A percentile compares a stretch with the other conserved stretches of the same genome.
Conservation (phyloP, 2,113 vertebrate genomes). For the Ciconia maguari region DNA sequence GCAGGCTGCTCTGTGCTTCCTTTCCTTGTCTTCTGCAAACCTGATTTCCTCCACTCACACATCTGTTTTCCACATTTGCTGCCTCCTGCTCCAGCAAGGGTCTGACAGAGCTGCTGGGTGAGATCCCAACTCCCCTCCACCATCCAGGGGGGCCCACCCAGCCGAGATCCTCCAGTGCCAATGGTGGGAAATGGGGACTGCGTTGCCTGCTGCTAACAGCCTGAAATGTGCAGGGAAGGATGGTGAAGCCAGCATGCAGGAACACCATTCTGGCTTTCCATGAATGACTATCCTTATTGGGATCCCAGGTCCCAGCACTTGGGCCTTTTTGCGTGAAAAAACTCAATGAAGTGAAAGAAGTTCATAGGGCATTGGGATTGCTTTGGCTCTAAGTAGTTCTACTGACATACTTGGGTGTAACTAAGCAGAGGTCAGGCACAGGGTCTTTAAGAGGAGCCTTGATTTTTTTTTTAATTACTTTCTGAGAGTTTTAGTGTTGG, state of each 20-base stretch:
- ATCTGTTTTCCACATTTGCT: slow-evolving; percentile 31
- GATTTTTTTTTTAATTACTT: neutral
- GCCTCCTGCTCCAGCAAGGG: neutral
- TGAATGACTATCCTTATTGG: too few species aligned
- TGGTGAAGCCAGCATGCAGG: neutral
- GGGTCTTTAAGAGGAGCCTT: neutral
- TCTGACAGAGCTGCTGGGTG: neutral
- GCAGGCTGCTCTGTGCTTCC: neutral
- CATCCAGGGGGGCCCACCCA: neutral
- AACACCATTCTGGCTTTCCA: neutral
- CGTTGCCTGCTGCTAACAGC: fast-evolving
- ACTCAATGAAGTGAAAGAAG: neutral
- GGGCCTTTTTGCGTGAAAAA: neutral
- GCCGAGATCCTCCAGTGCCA: fast-evolving
- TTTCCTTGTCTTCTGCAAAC: neutral
- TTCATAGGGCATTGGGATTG: neutral
- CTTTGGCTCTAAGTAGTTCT: neutral
- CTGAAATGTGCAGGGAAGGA: neutral
- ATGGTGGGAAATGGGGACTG: neutral
- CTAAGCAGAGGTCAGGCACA: neutral
- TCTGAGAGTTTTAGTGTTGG: neutral
- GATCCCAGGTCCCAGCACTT: neutral
- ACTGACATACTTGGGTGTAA: neutral
- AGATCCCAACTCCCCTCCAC: neutral
- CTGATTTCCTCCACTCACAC: neutral